Base-by-base conservation (phyloP, 2,888 invertebrate species). In the Embidobia sp. region DNA sequence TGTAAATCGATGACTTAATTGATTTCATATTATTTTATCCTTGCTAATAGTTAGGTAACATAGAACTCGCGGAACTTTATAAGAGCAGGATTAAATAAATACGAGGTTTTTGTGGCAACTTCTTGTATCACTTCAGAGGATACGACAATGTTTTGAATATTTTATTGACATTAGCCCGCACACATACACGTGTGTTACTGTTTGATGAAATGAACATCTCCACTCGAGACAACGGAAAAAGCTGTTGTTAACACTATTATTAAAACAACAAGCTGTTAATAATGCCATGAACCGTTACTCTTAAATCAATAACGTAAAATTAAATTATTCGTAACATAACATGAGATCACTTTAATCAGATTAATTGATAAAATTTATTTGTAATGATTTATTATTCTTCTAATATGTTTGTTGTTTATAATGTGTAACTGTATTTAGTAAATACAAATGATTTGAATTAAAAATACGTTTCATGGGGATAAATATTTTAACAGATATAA, bases 1-100 rank as follows among this genome's bases (percentile, higher is more conserved):
- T 77, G 55, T 66, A 73, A 77, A 77, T 67, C 73, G 67, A 77
- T 67, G 73, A 69, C 77, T 77, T 67, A 77, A 73, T 73, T 77
- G 73, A 73, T 67, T 73, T 55, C 42, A 51, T 67, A 69, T 77
- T 69, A 61, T 70, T 59, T 48, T 26, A 72, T 77, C 73, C 69
- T 55, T n/a, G 64, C 48, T 66, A 67, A 63, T 42, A 55, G 63
- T 77, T 77, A 55, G 42, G 67, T 51, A 73, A 77, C 22, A 35
- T 13, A 59, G 35, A 18, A 42, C 26, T 48, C 53, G 75, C 75
- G 63, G 51, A 51, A 37, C 40, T 18, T 51, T 10, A 49, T 44
- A 35, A 66, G 63, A 49, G 49, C 35, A 42, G 49, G 37, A 67
- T 63, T 77, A 72, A 73, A 57, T 67, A 49, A 63, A 49, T 63